Percentiles rank a stretch among this genome's conserved stretches.
These are phyloP conservation scores for Nilaparvata lugens DNA, from an alignment of 1,140 invertebrate species.

Conservation along the genomic window DNA sequence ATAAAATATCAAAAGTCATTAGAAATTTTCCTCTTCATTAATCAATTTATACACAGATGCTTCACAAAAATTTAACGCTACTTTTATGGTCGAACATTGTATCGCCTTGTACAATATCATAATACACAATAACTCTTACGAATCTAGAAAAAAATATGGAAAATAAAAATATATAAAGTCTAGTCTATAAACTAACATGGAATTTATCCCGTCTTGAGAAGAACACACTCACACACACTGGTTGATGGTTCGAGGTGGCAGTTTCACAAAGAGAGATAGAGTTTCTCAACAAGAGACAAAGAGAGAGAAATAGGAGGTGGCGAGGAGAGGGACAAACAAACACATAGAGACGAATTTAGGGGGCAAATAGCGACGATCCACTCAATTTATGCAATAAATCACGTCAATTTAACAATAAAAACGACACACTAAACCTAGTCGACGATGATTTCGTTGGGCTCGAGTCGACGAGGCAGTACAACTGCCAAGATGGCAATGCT, in stretches of 20 bases:
- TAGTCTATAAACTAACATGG: slow-evolving; percentile 18
- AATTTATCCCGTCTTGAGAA: slow-evolving; percentile 12
- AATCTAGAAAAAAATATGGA: not conserved
- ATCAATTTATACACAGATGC: not conserved
- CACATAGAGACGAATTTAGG: not conserved
- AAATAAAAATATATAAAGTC: slow-evolving; percentile 15
- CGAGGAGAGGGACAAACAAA: not conserved
- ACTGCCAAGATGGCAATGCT: no score
- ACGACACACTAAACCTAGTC: not conserved
- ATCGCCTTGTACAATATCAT: not conserved
- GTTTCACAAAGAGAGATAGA: not conserved
- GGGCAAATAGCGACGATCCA: not conserved
- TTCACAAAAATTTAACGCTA: slow-evolving; percentile 4
- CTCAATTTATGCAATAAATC: not conserved
- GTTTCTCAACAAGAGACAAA: not conserved
- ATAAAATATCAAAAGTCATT: not conserved
- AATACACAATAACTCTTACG: no score
- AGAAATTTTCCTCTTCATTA: not conserved
- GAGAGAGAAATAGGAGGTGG: not conserved
- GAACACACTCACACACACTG: not conserved
- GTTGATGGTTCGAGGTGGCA: not conserved
- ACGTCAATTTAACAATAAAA: not conserved
- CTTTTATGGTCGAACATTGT: not conserved
- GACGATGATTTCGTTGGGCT: not conserved
- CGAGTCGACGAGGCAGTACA: no score